Conservation (phyloP, 2,888 invertebrate species). For the Acanthosepion esculentum region DNA sequence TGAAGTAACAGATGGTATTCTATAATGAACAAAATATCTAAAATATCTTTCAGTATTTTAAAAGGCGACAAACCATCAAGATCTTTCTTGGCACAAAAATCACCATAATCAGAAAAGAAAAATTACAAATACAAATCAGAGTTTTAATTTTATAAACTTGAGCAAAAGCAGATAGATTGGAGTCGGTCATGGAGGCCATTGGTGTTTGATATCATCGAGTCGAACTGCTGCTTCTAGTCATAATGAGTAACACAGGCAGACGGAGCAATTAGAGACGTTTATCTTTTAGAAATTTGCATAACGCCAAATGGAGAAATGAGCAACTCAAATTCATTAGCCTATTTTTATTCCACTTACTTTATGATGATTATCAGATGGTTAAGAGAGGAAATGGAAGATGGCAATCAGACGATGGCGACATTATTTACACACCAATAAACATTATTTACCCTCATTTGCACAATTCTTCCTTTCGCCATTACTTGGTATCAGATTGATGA, state of each 20-base stretch:
- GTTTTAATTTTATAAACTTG: not conserved
- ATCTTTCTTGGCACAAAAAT: no score
- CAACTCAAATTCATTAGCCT: not conserved
- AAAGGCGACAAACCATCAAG: no score
- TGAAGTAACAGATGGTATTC: no score
- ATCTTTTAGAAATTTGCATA: conserved; percentile 10
- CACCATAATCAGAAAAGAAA: no score
- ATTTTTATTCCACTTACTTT: not conserved
- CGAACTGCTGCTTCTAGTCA: not conserved
- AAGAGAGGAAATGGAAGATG: not conserved
- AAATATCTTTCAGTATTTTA: no score
- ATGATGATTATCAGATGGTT: not conserved
- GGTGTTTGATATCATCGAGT: not conserved
- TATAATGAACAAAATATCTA: no score
- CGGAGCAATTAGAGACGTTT: conserved; percentile 33
- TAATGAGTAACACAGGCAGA: not conserved
- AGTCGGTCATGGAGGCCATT: not conserved
- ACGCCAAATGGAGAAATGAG: not conserved
- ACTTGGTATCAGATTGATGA: not conserved
- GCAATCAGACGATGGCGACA: not conserved
- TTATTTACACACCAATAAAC: conserved; percentile 20
- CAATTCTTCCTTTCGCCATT: not conserved
- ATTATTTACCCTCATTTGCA: not conserved
- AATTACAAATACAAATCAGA: not conserved
- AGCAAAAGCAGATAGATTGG: not conserved